Conservation (phyloP, 2,113 vertebrate genomes). For the Hippolais icterina region DNA sequence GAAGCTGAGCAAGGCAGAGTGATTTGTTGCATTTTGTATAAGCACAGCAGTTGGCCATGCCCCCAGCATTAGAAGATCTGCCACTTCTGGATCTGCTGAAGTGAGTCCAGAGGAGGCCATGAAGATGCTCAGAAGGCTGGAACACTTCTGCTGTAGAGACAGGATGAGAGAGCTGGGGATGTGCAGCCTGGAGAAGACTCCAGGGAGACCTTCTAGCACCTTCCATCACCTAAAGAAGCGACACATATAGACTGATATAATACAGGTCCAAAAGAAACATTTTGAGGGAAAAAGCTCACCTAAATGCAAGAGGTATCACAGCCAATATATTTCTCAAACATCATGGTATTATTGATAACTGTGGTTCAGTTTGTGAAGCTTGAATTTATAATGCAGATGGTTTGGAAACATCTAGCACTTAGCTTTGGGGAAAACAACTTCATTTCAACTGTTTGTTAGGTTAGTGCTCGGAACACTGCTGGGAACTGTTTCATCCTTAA, state of each 20-base stretch:
- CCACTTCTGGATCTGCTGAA: background rate
- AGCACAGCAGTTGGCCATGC: background rate
- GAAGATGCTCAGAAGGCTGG: background rate
- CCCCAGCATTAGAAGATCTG: background rate
- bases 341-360: accelerated
- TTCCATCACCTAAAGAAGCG: background rate
- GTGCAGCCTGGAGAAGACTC: background rate
- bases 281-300: background rate
- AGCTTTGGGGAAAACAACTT: background rate
- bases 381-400: background rate
- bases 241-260: background rate
- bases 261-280: background rate
- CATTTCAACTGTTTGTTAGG: background rate
- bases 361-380: background rate
- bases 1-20: background rate
- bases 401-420: background rate
- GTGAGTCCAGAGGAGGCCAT: background rate
- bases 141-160: background rate
- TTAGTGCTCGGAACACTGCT: background rate
- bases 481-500: background rate
- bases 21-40: background rate
- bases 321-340: background rate
- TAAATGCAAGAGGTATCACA: background rate
- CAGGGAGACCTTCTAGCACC: background rate
- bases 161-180: background rate